Percentiles rank a stretch among this genome's conserved stretches.
phyloP scores from a whole-genome alignment of 2,888 invertebrate genomes.

The Caenorhabditis macrosperma region DNA sequence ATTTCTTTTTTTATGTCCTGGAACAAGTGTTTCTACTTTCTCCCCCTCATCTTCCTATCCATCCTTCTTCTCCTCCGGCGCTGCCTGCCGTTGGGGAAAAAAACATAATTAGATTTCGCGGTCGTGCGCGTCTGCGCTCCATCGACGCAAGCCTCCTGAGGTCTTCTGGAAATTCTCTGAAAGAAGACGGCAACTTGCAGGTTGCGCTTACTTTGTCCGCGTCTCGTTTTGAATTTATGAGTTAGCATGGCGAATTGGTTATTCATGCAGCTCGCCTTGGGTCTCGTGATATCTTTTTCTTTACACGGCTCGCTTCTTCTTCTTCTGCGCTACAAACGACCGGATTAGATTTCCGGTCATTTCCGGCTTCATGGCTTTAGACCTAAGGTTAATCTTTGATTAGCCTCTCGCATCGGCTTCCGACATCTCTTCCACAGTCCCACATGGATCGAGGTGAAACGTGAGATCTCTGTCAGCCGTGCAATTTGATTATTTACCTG shows the following conservation, averaged over 20 bases:
- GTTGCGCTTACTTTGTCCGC: not conserved
- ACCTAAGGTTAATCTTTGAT: slow-evolving; percentile 7
- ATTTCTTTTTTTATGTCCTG: slow-evolving; percentile 29
- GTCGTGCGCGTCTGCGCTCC: slow-evolving; percentile 16
- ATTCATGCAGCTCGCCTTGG: slow-evolving; percentile 28
- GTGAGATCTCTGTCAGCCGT: not conserved
- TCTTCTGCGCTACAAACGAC: slow-evolving; percentile 10
- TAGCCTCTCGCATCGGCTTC: not conserved
- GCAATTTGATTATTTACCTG: not conserved
- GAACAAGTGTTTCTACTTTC: slow-evolving; percentile 47
- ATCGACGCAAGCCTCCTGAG: not conserved
- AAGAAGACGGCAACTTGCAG: not conserved
- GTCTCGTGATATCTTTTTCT: slow-evolving; percentile 33
- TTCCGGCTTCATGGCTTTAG: slow-evolving; percentile 12
- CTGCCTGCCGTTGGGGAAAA: not conserved
- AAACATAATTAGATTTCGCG: slow-evolving; percentile 45
- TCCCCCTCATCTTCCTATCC: too few relatives aligned
- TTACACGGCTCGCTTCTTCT: not conserved
- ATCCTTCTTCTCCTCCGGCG: not conserved
- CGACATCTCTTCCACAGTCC: not conserved
- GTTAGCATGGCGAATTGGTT: slow-evolving; percentile 31
- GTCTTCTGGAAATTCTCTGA: slow-evolving; percentile 7
- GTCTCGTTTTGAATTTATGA: slow-evolving; percentile 40
- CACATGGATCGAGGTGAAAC: not conserved
- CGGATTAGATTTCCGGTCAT: slow-evolving; percentile 35